Evolutionary conservation across 2,797 vertebrate genomes (phyloP), one percentile per base, ranked within the genome.

Genomic region (Acipenser ruthenus): DNA sequence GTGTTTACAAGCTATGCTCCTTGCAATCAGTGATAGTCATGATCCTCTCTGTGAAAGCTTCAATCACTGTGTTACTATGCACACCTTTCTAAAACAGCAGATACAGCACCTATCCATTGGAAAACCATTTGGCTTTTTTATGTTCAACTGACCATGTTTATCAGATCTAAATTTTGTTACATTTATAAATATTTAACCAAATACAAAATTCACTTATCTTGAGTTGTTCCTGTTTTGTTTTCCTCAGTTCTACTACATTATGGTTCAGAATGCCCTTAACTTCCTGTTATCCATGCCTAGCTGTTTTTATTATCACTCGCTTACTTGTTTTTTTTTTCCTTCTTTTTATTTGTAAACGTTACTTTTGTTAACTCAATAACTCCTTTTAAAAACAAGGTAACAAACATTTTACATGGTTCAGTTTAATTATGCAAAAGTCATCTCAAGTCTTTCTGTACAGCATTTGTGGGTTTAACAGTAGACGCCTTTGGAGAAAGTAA

Each of bases 361-460:
- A 85, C 85, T 84, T 94, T 93, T 92, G 86, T 90, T 94, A 89
- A 90, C 88, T 92, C 83, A 85, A 89, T 92, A 87, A 91, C 91
- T 94, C 65, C 75, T 66, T 81, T 83, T 80, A 75, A 70, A 91
- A 91, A 92, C 89, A 82, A 88, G 75, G 81, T 71, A 87, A 84
- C 82, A 85, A 94, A 89, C 89, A 93, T 95, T 96, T 95, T 95
- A 92, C 90, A 93, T 90, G 91, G 75, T 37, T 37, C 37, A 18
- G 18, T 18, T 18, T 18, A 18, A 18, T 18, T 18, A 18, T 18
- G 18, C 18, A 18, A 18, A 18, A 18, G 18, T 18, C 18, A 18
- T 18, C 18, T 18, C 18, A 18, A 18, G 18, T 18, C 18, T 18
- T 18, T 18, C 18, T 18, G 18, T 18, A 2, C 18, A 18, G 2